phyloP scores from a whole-genome alignment of 2,797 vertebrate species.

The Pempheris klunzingeri region DNA sequence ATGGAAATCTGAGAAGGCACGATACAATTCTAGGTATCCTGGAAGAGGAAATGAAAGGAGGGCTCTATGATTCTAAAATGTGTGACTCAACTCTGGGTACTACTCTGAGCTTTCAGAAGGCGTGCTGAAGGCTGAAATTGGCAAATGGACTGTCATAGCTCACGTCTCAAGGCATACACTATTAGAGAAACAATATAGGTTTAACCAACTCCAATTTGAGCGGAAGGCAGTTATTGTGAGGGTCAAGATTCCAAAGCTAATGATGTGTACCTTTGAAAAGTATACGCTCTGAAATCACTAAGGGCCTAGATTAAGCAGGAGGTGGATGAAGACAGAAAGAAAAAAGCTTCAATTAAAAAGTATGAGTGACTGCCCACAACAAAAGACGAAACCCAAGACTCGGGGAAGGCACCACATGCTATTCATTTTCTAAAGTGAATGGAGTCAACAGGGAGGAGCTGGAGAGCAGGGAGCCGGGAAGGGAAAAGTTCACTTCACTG shows the following conservation, averaged over 20 bases:
- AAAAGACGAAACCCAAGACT: slow-evolving; percentile 80
- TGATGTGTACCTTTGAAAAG: slow-evolving; percentile 79
- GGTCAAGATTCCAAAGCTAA: slow-evolving; percentile 70
- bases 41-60: slow-evolving; percentile 29
- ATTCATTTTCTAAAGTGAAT: slow-evolving; percentile 79
- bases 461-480: slow-evolving; percentile 55
- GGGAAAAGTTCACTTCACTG: slow-evolving; percentile 73
- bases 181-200: slow-evolving; percentile 55
- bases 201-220: slow-evolving; percentile 58
- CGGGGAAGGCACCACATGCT: slow-evolving; percentile 77
- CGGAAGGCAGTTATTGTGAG: slow-evolving; percentile 62
- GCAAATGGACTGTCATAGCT: slow-evolving; percentile 34
- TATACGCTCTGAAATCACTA: slow-evolving; percentile 73
- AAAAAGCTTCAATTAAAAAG: slow-evolving; percentile 79
- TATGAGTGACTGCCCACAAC: slow-evolving; percentile 79
- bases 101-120: not conserved
- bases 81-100: not conserved
- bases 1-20: slow-evolving; percentile 24
- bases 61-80: slow-evolving; percentile 1
- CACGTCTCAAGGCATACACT: slow-evolving; percentile 35
- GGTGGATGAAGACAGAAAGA: slow-evolving; percentile 58
- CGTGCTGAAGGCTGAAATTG: slow-evolving; percentile 8
- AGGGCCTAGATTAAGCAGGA: slow-evolving; percentile 55
- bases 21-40: not conserved
- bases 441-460: slow-evolving; percentile 73